Evolutionary conservation across 1,140 invertebrate genomes (phyloP), one percentile per base, ranked within the genome.

Genomic region (Drosophila watanabei): DNA sequence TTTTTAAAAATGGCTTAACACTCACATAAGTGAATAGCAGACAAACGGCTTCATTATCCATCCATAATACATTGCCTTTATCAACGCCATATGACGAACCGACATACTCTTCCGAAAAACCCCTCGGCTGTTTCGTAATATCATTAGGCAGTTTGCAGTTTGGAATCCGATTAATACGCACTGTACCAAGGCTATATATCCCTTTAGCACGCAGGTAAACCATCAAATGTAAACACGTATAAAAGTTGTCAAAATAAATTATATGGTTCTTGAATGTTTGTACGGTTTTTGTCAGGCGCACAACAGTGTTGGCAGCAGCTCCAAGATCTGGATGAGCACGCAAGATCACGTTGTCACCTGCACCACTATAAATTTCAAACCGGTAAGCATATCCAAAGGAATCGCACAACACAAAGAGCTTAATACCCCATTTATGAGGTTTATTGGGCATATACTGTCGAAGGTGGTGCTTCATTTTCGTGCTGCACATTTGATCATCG

Each of bases 311-410:
- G 16, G 33, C 20, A 33, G 33, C 20, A 66, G 39, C 16, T 28
- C 54, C 43, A 46, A 64, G 52, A 58, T 51, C 54, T 64, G 69
- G 69, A 20, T 37, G 54, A 73, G 14, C 70, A 59, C 52, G 54
- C 5, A 68, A 51, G 45, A 73, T 4, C n/a, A 49, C 37, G 14
- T 63, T 73, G 33, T 73, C 37, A 18, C 62, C 58, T 77, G 49
- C 39, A 51, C 56, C 57, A 13, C 33, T 71, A 33, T 63, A 61
- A 5, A 65, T 51, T 16, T 45, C 64, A 46, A 68, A 59, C 37
- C 58, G 49, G 56, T 60, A 68, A 30, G 59, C 58, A 39, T 43
- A 57, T 5, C 66, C 48, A 63, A 58, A 48, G 9, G 49, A 52
- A 28, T 30, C 37, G 28, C 46, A 68, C 62, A 69, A 52, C 7